These are phyloP conservation scores for Rhinella marina DNA, from an alignment of 2,797 vertebrate genomes.

Conservation along the genomic window DNA sequence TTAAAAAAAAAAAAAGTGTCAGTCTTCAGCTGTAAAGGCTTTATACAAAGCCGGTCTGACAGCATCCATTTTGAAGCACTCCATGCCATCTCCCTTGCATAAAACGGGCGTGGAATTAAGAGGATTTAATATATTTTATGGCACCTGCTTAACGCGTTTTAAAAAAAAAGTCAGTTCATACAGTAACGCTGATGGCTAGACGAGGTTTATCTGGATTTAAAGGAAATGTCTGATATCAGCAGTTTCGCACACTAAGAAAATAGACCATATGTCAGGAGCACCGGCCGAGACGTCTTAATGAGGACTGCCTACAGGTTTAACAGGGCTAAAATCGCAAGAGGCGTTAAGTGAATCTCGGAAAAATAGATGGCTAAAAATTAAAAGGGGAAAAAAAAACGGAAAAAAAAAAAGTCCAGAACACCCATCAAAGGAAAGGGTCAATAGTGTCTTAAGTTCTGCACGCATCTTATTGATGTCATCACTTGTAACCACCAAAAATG, in stretches of 20 bases:
- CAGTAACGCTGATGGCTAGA: not conserved
- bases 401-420: not conserved
- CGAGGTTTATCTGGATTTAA: conserved; percentile 71
- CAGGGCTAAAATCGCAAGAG: not conserved
- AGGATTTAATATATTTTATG: not conserved
- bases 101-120: not conserved
- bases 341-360: not conserved
- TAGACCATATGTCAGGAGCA: conserved; percentile 13
- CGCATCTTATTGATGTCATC: not conserved
- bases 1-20: not conserved
- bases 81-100: not conserved
- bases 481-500: not conserved
- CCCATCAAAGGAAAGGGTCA: not conserved
- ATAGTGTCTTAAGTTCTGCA: not conserved
- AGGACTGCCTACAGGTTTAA: not conserved
- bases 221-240: conserved; percentile 66
- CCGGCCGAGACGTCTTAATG: not conserved
- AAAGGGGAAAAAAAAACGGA: not conserved
- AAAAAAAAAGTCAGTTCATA: not conserved
- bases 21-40: conserved; percentile 21
- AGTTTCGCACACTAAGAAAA: conserved; percentile 75
- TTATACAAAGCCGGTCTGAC: not conserved
- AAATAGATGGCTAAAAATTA: not conserved
- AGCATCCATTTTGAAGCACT: not conserved
- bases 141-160: not conserved